Base-by-base conservation (phyloP, 2,113 vertebrate species). In the Hylia prasina region DNA sequence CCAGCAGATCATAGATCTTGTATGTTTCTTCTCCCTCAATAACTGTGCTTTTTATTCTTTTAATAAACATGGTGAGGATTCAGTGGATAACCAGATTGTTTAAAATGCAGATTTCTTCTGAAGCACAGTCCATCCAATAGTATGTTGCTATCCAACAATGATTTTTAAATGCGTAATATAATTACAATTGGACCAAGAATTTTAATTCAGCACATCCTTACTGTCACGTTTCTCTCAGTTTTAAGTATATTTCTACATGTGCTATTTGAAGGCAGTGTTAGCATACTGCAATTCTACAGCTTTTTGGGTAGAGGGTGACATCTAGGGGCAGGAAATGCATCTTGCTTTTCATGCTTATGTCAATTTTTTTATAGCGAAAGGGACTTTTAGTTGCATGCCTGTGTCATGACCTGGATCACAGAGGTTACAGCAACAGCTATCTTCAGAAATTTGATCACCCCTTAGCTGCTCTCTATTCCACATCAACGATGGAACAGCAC, bases 371-470 rank as follows among this genome's bases (percentile, higher is more conserved):
- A 53, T 97, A 99, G 99, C 98, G 99, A 93, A 99, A 99, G 96
- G 99, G 99, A 66, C 98, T 99, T 95, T 97, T 99, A 27, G 98
- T 99, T 40, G 99, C 99, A 22, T 99, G 99, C 65, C 97, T 99
- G 90, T 99, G 99, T 92, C 99, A 99, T 63, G 99, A 99, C 97
- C 98, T 99, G 97, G 99, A 99, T 97, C 99, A 99, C 97, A 97
- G 99, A 50, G 99, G 99, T 54, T 99, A 99, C 97, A 99, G 98
- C 85, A 99, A 99, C 97, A 98, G 98, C 80, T 99, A 99, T 97
- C 98, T 99, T 94, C 99, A 99, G 98, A 99, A 99, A 94, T 99
- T 99, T 90, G 99, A 99, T 96, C 99, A 99, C 92, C 99, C 99
- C 0, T 98, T 99, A 95, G 99, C 99, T 13, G 99, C 99, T 7